Evolutionary conservation across 2,797 vertebrate genomes (phyloP), one percentile per base, ranked within the genome.

Genomic region (Gymnocypris eckloni): DNA sequence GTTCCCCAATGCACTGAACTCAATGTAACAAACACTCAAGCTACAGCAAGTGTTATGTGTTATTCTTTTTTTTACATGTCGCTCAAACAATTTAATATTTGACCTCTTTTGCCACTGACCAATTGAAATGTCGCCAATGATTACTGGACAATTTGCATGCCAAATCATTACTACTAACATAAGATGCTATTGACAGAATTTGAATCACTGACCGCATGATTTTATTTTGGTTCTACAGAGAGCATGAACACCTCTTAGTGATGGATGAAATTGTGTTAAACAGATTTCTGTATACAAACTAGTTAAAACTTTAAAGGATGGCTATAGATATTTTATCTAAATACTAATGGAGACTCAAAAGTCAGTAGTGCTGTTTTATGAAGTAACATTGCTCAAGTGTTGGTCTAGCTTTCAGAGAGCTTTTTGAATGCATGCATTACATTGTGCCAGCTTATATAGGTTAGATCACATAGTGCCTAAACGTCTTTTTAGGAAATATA

Each of bases 381-480:
- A 41, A 82, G 72, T 67, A 61, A 59, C 3, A 16, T 22, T 83
- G 16, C 52, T n/a, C 43, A 16, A 28, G 61, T 75, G n/a, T 41
- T 59, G 79, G 16, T 43, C 41, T 43, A 43, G 8, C 8, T 43
- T 43, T 43, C 41, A 43, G 41, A 43, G 41, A 43, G 41, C 41
- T 9, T 43, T 43, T 43, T 43, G 41, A 43, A 85, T 76, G 66
- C 45, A 82, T 12, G 25, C 4, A 28, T 43, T 61, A 85, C 28
- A 45, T 56, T 83, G 28, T 50, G 75, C 33, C 10, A 20, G 50
- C 33, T 88, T 79, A 81, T 83, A 39, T 50, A 81, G 41, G 43
- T 86, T 83, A 75, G 45, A 83, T 72, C 81, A 66, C 81, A 79
- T 6, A 52, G 50, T 41, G 56, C 33, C 77, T 83, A 69, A 81